These are phyloP conservation scores for Coleophora deauratella DNA, from an alignment of 2,888 invertebrate species.

Conservation along the genomic window DNA sequence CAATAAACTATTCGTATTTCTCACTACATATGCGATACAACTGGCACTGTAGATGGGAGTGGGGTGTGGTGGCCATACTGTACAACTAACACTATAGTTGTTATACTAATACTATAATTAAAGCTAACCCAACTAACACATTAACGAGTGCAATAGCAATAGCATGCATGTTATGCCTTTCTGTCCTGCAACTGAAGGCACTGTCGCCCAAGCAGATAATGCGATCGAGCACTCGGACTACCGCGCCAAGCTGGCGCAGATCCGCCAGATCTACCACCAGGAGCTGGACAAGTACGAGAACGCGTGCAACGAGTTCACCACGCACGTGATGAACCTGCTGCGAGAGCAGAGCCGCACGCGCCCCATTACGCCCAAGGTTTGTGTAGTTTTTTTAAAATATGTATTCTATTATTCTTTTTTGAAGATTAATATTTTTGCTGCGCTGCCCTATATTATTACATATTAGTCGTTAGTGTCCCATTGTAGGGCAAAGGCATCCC, in stretches of 20 bases:
- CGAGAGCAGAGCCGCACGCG: slow-evolving; percentile 97
- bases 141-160: slow-evolving; percentile 10
- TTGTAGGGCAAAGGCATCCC: too few relatives aligned
- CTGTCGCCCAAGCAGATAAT: slow-evolving; percentile 88
- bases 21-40: too few relatives aligned
- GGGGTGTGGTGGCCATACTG: too few relatives aligned
- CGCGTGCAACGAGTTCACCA: slow-evolving; percentile 99
- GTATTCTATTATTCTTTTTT: too few relatives aligned
- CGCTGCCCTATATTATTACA: too few relatives aligned
- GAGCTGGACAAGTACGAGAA: slow-evolving; percentile 99
- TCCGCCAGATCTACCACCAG: slow-evolving; percentile 98
- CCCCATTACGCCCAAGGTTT: slow-evolving; percentile 94
- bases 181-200: slow-evolving; percentile 64
- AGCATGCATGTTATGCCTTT: slow-evolving; percentile 44
- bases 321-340: slow-evolving; percentile 99
- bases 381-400: neutral
- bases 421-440: too few relatives aligned
- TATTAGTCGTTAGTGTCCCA: too few relatives aligned
- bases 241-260: slow-evolving; percentile 98
- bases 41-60: too few relatives aligned
- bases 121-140: too few relatives aligned
- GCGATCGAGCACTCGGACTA: slow-evolving; percentile 99
- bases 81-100: too few relatives aligned
- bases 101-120: too few relatives aligned
- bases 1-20: too few relatives aligned